A percentile compares a stretch with the other conserved stretches of the same genome.
Evolutionary conservation across 2,888 invertebrate species (phyloP).

Genomic region (Meta bourneti): DNA sequence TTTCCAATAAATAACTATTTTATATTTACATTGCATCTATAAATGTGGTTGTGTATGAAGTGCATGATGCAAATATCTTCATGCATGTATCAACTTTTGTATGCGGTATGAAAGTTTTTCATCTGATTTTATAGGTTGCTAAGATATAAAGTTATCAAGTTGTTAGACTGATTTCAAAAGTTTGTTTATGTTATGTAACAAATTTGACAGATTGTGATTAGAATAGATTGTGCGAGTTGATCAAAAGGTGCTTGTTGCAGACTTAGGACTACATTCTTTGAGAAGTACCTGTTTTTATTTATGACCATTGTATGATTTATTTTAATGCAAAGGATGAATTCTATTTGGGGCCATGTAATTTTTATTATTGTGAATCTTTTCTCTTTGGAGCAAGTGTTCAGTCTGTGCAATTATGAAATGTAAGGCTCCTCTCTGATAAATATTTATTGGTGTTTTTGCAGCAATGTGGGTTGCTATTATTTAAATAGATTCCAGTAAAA

Average conservation of each 20-base stretch:
- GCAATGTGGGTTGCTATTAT: slow-evolving; percentile 57
- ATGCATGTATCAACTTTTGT: slow-evolving; percentile 38
- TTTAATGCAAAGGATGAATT: slow-evolving; percentile 28
- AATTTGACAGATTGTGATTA: slow-evolving; percentile 52
- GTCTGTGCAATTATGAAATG: slow-evolving; percentile 67
- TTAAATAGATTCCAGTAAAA: slow-evolving; percentile 56
- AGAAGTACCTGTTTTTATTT: slow-evolving; percentile 39
- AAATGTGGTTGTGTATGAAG: slow-evolving; percentile 32
- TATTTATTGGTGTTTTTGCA: slow-evolving; percentile 40
- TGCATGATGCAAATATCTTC: slow-evolving; percentile 23
- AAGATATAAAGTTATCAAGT: slow-evolving; percentile 12
- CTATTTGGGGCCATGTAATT: slow-evolving; percentile 57
- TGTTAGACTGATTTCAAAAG: slow-evolving; percentile 58
- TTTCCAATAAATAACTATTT: slow-evolving; percentile 52
- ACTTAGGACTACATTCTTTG: slow-evolving; percentile 27
- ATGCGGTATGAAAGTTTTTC: slow-evolving; percentile 14
- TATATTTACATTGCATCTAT: slow-evolving; percentile 34
- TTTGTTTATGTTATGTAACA: slow-evolving; percentile 68
- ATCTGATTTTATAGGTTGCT: background rate
- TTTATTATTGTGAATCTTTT: slow-evolving; percentile 51
- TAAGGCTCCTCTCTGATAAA: slow-evolving; percentile 34
- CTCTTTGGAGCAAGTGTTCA: slow-evolving; percentile 63
- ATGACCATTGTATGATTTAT: slow-evolving; percentile 5
- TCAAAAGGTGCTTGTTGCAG: slow-evolving; percentile 67
- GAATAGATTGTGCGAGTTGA: slow-evolving; percentile 45